Evolutionary conservation across 2,113 vertebrate species (phyloP), one percentile per base, ranked within the genome.

Genomic region (Nematolebias whitei): DNA sequence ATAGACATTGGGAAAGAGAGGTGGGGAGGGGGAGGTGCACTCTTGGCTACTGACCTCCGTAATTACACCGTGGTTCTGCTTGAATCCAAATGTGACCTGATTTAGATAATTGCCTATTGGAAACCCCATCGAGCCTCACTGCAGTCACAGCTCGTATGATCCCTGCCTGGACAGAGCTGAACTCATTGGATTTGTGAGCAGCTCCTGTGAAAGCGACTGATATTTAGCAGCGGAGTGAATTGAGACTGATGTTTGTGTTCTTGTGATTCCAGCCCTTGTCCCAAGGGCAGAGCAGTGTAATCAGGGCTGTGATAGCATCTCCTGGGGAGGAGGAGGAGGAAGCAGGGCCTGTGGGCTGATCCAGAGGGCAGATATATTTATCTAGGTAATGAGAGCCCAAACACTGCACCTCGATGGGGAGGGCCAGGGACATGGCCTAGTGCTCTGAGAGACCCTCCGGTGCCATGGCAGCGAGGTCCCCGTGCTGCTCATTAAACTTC

Each of bases 401-500:
- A 92, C 89, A 92, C 83, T 75, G 84, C 55, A 62, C 73, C 88
- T 87, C 87, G 82, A 72, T 56, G 50, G 87, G 87, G 83, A 87
- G 82, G 84, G 80, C 72, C 52, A 35, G 79, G 86, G 87, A 89
- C 93, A 92, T 88, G 92, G 91, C 90, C 90, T 58, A 12, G 83
- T 85, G 88, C 67, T 13, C 49, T 20, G 85, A 78, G 83, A 88
- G 91, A 90, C 80, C 67, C 75, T 56, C 65, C 82, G 90, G 88
- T 92, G 74, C 92, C 75, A 88, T 91, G 90, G 92, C 79, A 92
- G 83, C 90, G 39, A 74, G 12, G 90, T 95, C 95, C 95, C 95
- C 88, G 84, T 53, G 92, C 94, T 94, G 92, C 95, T 96, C 95
- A 95, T 96, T 96, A 96, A 91, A 92, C 88, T 88, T 93, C 93